Base-by-base conservation (phyloP, 2,113 vertebrate genomes). In the Percopsis transmontana region DNA sequence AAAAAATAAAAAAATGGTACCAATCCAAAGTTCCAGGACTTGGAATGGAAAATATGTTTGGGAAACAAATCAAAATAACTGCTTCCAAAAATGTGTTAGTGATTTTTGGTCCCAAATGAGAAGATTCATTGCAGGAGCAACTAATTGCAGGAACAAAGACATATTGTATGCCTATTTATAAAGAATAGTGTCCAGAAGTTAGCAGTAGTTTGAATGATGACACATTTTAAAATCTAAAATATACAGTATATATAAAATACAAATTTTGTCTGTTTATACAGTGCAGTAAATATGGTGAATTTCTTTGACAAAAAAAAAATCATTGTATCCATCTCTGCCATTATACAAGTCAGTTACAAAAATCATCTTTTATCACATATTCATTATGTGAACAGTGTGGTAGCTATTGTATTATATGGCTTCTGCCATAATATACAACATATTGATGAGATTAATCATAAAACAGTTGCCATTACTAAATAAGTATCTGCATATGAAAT, bases 21-120 rank as follows among this genome's bases (percentile, higher is more conserved):
- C 68, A 60, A 77, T 79, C 86, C 82, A 85, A 82, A 80, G 63
- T 42, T 74, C 70, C 70, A 80, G 78, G 86, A 87, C 87, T 82
- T 90, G 81, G 85, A 77, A 55, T 55, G 59, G 58, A 82, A 85
- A 79, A 74, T 70, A 79, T 58, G 66, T 63, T 57, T 86, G 76
- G 84, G 83, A 76, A 57, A 62, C 62, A 27, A 78, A 78, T 78
- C 75, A 88, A 57, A 85, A 85, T 61, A 82, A 81, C 84, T 68
- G 71, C 60, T 58, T 77, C 77, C 74, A 21, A 41, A 48, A 70
- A 74, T 24, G 2, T 60, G 18, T 39, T 39, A 39, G 9, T 5
- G 9, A 54, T 8, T 18, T 2, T 7, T 33, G 27, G 27, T 33
- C 27, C 27, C 27, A 33, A 33, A 33, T 33, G 18, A 48, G 48